Percentiles rank a stretch among this genome's conserved stretches.
Evolutionary conservation across 2,113 vertebrate species (phyloP).

Genomic region (Alosa alosa): DNA sequence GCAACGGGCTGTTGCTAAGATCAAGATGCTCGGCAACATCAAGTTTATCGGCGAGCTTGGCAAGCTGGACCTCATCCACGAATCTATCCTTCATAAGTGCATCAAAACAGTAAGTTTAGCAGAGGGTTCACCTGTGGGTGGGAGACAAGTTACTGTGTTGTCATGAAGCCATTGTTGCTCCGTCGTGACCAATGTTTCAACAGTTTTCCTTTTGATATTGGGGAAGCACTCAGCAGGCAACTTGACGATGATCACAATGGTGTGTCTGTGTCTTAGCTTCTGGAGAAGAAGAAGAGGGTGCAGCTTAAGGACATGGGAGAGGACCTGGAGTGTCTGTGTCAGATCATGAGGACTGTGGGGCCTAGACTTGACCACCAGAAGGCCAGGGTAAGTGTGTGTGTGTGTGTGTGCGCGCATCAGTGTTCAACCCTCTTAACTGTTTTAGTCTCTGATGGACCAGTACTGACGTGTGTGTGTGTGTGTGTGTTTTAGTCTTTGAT

Average conservation of each 20-base stretch:
- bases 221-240: too few species aligned
- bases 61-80: constrained; percentile 99
- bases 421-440: too few species aligned
- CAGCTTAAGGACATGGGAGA: constrained; percentile 99
- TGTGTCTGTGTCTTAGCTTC: constrained; percentile 76
- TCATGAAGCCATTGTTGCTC: too few species aligned
- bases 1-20: constrained; percentile 98
- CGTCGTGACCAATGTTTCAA: too few species aligned
- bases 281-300: constrained; percentile 99
- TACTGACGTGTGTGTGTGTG: too few species aligned
- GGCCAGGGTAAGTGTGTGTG: constrained; percentile 82
- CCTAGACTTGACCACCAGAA: constrained; percentile 99
- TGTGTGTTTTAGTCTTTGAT: too few species aligned
- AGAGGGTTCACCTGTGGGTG: neutral
- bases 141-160: too few species aligned
- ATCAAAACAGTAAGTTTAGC: constrained; percentile 56
- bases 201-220: too few species aligned
- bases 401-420: neutral
- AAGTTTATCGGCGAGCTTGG: constrained; percentile 99
- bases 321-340: constrained; percentile 99
- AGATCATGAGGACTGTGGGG: constrained; percentile 99
- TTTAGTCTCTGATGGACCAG: too few species aligned
- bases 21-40: constrained; percentile 99
- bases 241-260: too few species aligned
- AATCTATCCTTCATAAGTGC: constrained; percentile 99